phyloP scores from a whole-genome alignment of 2,113 vertebrate genomes.

The Nerophis lumbriciformis region DNA sequence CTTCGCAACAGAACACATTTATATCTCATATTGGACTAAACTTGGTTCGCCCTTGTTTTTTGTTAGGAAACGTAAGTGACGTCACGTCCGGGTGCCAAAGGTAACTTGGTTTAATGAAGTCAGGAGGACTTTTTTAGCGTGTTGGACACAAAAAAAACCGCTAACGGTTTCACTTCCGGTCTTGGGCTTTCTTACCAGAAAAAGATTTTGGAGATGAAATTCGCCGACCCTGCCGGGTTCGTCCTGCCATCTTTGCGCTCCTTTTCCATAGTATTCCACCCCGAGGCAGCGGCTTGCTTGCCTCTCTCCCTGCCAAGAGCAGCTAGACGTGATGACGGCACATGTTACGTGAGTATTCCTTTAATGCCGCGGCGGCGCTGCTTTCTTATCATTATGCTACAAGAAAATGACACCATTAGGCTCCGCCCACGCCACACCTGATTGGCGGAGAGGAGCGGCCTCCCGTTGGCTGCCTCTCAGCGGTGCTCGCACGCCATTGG shows the following conservation, averaged over 20 bases:
- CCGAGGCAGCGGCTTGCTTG: neutral
- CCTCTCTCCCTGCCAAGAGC: neutral
- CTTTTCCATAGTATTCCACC: slow-evolving; percentile 54
- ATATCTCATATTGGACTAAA: too few species aligned
- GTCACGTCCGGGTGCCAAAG: neutral
- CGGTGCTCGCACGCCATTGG: neutral
- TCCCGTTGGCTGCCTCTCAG: neutral
- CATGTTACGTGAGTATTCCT: slow-evolving; percentile 4
- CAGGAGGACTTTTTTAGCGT: too few species aligned
- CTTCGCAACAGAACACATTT: too few species aligned
- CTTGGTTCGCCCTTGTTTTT: neutral
- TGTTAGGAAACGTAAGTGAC: neutral
- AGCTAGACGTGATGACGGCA: slow-evolving; percentile 15
- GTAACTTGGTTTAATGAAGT: too few species aligned
- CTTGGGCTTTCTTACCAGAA: slow-evolving; percentile 68
- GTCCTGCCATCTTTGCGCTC: slow-evolving; percentile 44
- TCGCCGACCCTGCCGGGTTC: slow-evolving; percentile 67
- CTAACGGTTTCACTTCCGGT: neutral
- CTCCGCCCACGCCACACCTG: neutral
- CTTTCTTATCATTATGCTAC: neutral
- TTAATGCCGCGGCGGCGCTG: neutral
- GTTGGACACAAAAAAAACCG: too few species aligned
- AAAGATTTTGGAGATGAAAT: slow-evolving; percentile 62
- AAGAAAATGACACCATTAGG: neutral
- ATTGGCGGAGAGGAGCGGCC: slow-evolving; percentile 29